Evolutionary conservation across 35 echinoderm and acorn worm species (phyloP).

Genomic region (Anneissia japonica): DNA sequence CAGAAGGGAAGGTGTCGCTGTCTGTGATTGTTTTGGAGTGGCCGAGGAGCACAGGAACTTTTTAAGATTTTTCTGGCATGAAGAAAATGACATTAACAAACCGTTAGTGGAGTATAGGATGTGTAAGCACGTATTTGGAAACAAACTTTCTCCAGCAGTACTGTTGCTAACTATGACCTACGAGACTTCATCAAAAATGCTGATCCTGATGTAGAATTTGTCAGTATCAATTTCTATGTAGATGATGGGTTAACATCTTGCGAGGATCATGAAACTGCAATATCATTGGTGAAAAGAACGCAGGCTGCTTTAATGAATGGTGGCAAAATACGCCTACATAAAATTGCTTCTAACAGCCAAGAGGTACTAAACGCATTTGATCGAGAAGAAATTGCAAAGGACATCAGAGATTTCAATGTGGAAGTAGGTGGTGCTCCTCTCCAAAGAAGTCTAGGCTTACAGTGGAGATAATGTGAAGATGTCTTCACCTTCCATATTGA

Average conservation of each 20-base stretch:
- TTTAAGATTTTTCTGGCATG: no score
- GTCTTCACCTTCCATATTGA: no score
- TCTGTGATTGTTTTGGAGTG: no score
- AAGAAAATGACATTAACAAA: no score
- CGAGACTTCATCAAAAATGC: constrained; percentile 1
- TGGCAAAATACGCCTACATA: background rate
- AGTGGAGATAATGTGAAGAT: no score
- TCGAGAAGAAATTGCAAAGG: background rate
- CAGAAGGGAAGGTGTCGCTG: no score
- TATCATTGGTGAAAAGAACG: background rate
- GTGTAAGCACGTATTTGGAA: no score
- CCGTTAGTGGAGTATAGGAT: no score
- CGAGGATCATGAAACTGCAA: background rate
- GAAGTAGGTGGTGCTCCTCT: constrained; percentile 6
- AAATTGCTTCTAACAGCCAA: constrained; percentile 11
- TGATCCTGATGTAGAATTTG: constrained; percentile 5
- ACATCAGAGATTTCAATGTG: background rate
- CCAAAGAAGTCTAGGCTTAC: constrained; percentile 17
- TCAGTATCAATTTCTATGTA: constrained; percentile 15
- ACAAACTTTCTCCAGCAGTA: no score
- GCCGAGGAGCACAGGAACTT: no score
- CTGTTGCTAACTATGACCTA: no score
- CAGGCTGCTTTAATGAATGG: background rate
- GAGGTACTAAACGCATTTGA: constrained; percentile 23
- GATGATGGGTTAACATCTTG: constrained; percentile 19